Percentiles rank a stretch among this genome's conserved stretches.
phyloP scores from a whole-genome alignment of 2,888 invertebrate genomes.

The Adineta ricciae region DNA sequence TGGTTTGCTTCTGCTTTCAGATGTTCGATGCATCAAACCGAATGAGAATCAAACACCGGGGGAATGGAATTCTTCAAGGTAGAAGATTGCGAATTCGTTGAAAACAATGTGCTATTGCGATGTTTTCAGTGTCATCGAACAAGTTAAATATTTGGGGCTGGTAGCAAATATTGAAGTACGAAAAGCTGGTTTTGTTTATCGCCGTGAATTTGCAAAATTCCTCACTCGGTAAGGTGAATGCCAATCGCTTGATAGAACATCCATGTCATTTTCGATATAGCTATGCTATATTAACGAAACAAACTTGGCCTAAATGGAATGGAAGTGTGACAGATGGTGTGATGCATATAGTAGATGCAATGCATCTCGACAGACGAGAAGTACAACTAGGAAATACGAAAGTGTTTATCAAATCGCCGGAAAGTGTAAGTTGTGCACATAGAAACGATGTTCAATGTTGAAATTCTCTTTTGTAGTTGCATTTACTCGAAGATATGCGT shows the following conservation, averaged over 20 bases:
- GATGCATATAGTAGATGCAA: slow-evolving; percentile 55
- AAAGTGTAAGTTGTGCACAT: slow-evolving; percentile 42
- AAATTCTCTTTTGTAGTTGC: slow-evolving; percentile 52
- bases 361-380: slow-evolving; percentile 59
- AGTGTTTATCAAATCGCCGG: slow-evolving; percentile 61
- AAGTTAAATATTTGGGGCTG: slow-evolving; percentile 61
- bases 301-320: slow-evolving; percentile 59
- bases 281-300: slow-evolving; percentile 59
- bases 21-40: slow-evolving; percentile 63
- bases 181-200: slow-evolving; percentile 62
- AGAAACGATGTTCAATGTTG: not conserved
- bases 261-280: slow-evolving; percentile 42
- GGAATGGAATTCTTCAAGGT: slow-evolving; percentile 59
- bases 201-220: slow-evolving; percentile 58
- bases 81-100: not conserved
- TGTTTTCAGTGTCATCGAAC: slow-evolving; percentile 57
- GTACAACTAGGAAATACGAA: slow-evolving; percentile 60
- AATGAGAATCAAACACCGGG: slow-evolving; percentile 60
- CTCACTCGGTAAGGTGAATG: slow-evolving; percentile 53
- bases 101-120: not conserved
- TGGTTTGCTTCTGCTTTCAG: slow-evolving; percentile 39
- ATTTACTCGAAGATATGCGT: slow-evolving; percentile 60
- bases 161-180: slow-evolving; percentile 62
- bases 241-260: not conserved
- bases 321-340: slow-evolving; percentile 56